These are phyloP conservation scores for Pseudochaenichthys georgianus DNA, from an alignment of 2,797 vertebrate species.

Conservation along the genomic window DNA sequence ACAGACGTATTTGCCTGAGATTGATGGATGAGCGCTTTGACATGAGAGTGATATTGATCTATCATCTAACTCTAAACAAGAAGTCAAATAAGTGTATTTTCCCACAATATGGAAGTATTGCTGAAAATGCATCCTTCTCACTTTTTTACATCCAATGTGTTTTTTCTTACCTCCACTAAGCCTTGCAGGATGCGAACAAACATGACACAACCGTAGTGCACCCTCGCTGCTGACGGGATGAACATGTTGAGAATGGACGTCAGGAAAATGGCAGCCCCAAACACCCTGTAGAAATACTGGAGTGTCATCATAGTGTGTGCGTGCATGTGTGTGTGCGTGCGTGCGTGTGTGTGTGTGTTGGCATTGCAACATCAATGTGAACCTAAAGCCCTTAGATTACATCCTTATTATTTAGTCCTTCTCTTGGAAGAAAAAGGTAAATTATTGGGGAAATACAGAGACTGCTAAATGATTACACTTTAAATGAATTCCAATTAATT, in stretches of 20 bases:
- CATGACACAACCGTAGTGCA: slow-evolving; percentile 95
- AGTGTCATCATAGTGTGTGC: slow-evolving; percentile 1
- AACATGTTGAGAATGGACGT: slow-evolving; percentile 97
- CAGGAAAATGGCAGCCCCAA: slow-evolving; percentile 97
- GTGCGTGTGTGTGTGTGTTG: neutral
- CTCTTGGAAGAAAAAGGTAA: neutral
- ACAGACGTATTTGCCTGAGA: too few species aligned
- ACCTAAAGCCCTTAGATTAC: neutral
- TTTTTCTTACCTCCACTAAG: slow-evolving; percentile 92
- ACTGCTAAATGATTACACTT: neutral
- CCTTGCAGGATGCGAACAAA: slow-evolving; percentile 97
- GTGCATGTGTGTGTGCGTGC: neutral
- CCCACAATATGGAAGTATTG: slow-evolving; percentile 3
- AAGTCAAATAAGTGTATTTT: slow-evolving; percentile 12
- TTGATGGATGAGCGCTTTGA: too few species aligned
- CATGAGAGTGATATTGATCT: neutral
- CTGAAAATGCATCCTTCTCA: neutral
- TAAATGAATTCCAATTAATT: neutral
- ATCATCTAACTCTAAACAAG: neutral
- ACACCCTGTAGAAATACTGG: slow-evolving; percentile 87
- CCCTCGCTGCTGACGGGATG: slow-evolving; percentile 95
- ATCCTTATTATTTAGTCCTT: neutral
- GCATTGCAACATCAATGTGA: neutral
- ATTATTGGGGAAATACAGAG: neutral
- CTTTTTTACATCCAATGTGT: neutral